Evolutionary conservation across 2,888 invertebrate genomes (phyloP).

Genomic region (Eupithecia vulgata): DNA sequence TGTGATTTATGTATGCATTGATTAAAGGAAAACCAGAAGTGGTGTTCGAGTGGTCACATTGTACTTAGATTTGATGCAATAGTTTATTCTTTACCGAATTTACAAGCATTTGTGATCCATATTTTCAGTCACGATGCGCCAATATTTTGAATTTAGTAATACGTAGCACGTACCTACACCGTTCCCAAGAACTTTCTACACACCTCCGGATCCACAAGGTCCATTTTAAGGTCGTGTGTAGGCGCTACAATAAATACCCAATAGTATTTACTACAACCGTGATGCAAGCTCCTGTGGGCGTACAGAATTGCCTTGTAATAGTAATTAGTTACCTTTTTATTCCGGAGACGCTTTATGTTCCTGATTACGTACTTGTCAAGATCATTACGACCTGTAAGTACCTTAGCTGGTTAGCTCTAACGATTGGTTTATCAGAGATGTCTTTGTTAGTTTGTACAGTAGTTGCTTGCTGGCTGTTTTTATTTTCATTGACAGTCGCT

Average conservation of each 20-base stretch:
- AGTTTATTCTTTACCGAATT: not conserved
- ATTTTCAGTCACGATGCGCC: not conserved
- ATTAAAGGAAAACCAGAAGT: not conserved
- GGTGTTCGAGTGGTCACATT: not conserved
- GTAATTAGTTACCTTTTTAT: constrained; percentile 40
- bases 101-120: not conserved
- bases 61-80: not conserved
- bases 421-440: not conserved
- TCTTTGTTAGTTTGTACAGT: not conserved
- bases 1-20: not conserved
- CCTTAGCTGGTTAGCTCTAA: not conserved
- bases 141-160: not conserved
- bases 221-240: constrained; percentile 35
- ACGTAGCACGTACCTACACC: too few species aligned
- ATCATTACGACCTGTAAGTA: not conserved
- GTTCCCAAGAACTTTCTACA: constrained; percentile 22
- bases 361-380: constrained; percentile 11
- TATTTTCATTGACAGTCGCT: not conserved
- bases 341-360: constrained; percentile 40
- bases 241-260: constrained; percentile 30
- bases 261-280: constrained; percentile 30
- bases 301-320: constrained; percentile 41
- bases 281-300: constrained; percentile 45
- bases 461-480: not conserved
- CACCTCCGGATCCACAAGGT: constrained; percentile 32